Evolutionary conservation across 2,888 invertebrate genomes (phyloP), one percentile per base, ranked within the genome.

Genomic region (Amaurobius ferox): DNA sequence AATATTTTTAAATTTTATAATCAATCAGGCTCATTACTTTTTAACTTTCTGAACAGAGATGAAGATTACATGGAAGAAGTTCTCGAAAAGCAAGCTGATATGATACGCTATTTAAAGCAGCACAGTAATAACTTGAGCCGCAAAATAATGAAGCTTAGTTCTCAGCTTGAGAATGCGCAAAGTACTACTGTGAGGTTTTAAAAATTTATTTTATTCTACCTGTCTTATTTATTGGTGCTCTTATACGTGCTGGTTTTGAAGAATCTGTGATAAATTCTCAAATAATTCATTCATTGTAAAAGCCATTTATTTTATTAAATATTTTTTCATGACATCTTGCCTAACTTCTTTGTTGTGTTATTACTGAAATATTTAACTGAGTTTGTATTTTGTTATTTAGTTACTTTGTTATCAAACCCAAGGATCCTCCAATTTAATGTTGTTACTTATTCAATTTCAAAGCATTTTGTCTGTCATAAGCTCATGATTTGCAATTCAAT

Each of bases 51-150:
- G 28, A 11, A 39, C 26, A 86, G 86, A 2, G 86, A 86, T 79
- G 86, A 86, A 76, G 79, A 79, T 55, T 88, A 87, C 67, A 66
- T 88, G 67, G 88, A 88, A 73, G 88, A 88, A 78, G 44, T 88
- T 28, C 68, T 88, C 0, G 88, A 88, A 71, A 88, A 88, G 32
- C 88, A 88, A 73, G 87, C 88, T 29, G 88, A 88, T 79, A 81
- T 88, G 79, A 88, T 88, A 30, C 78, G 87, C 44, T 88, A 88
- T 48, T 70, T 88, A 11, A 88, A 88, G 44, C 86, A 88, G 40
- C 88, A 88, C 48, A 87, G 80, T 67, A 79, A 83, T 64, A 88
- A 88, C 35, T 71, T 88, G n/a, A 79, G 88, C 39, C 74, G 74
- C 1, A 86, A 86, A 71, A 74, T 86, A 32, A 29, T 86, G 68